These are phyloP conservation scores for Thermophis baileyi DNA, from an alignment of 2,113 vertebrate genomes.

Conservation along the genomic window DNA sequence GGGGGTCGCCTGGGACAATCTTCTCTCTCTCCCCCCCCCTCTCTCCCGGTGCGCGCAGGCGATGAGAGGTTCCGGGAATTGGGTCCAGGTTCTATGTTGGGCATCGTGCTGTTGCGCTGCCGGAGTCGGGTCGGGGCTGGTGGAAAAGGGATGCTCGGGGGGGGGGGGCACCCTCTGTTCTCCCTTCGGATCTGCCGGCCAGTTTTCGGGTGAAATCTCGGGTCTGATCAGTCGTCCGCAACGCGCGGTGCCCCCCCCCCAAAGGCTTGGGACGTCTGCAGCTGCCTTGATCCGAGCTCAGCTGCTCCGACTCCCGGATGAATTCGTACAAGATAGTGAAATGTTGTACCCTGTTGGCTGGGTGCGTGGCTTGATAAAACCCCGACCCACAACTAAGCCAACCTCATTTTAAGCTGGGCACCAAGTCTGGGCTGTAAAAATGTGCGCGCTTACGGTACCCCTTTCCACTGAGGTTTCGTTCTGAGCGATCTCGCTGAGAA, in stretches of 20 bases:
- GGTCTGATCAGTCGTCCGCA: too few species aligned
- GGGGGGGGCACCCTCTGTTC: background rate
- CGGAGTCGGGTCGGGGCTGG: constrained; percentile 29
- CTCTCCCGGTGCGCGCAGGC: background rate
- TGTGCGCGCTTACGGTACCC: background rate
- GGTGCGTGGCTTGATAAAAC: background rate
- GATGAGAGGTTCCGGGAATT: background rate
- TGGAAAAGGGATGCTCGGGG: constrained; percentile 8
- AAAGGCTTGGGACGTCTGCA: background rate
- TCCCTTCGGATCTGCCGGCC: background rate
- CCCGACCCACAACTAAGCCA: background rate
- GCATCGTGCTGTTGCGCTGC: background rate
- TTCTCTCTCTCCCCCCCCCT: background rate
- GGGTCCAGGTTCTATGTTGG: background rate
- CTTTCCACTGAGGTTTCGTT: background rate
- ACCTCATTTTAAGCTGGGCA: background rate
- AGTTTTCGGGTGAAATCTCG: too few species aligned
- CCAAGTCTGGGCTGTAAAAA: background rate
- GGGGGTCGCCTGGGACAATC: background rate
- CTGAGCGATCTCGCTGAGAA: background rate
- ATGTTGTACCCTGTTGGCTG: background rate
- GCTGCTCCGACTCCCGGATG: background rate
- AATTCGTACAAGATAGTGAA: background rate
- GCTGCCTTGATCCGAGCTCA: background rate
- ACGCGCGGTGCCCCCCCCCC: background rate